These are phyloP conservation scores for Hydrolagus colliei DNA, from an alignment of 2,797 vertebrate genomes.

Conservation along the genomic window DNA sequence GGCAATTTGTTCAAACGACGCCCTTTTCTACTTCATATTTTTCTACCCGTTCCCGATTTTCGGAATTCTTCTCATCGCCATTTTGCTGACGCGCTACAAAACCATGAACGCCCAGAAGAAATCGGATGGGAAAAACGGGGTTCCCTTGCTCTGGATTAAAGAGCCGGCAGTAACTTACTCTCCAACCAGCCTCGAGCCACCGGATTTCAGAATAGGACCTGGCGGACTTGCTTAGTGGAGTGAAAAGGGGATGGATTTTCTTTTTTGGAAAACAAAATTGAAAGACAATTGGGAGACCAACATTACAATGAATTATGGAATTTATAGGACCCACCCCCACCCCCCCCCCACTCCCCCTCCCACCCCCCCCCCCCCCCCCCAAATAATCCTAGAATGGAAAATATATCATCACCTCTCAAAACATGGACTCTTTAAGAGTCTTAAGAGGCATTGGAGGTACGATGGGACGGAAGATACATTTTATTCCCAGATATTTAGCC, in stretches of 20 bases:
- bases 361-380: slow-evolving; percentile 3
- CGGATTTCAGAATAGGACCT: slow-evolving; percentile 89
- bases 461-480: background rate
- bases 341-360: background rate
- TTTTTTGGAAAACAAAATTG: background rate
- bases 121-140: slow-evolving; percentile 92
- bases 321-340: background rate
- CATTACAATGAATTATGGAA: slow-evolving; percentile 7
- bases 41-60: slow-evolving; percentile 98
- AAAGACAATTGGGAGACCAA: background rate
- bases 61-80: slow-evolving; percentile 84
- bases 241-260: background rate
- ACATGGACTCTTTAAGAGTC: background rate
- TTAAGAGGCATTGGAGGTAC: background rate
- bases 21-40: slow-evolving; percentile 97
- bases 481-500: slow-evolving; percentile 16
- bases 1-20: slow-evolving; percentile 84
- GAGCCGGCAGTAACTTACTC: slow-evolving; percentile 97
- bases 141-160: slow-evolving; percentile 94
- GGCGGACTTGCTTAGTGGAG: slow-evolving; percentile 45
- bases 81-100: slow-evolving; percentile 87
- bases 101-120: slow-evolving; percentile 83
- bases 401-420: slow-evolving; percentile 6
- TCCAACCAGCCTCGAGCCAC: slow-evolving; percentile 94
- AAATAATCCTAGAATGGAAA: slow-evolving; percentile 8